These are phyloP conservation scores for Nansenia antarctica DNA, from an alignment of 2,113 vertebrate genomes.

Conservation along the genomic window DNA sequence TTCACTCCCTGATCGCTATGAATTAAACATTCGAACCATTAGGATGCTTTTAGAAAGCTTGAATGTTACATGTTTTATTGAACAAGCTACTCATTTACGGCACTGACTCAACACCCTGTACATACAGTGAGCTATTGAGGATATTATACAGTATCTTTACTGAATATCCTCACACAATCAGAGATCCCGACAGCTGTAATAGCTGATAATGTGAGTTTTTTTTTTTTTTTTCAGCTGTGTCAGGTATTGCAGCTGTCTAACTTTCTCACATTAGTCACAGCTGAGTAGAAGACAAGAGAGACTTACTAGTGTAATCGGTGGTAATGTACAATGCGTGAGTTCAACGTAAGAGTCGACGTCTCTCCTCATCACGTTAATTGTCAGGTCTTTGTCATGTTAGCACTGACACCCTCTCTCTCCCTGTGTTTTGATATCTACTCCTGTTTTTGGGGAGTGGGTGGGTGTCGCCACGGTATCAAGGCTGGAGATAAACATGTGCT, in stretches of 20 bases:
- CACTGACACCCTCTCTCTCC: background rate
- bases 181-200: no score
- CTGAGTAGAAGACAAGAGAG: no score
- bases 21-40: no score
- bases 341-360: background rate
- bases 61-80: background rate
- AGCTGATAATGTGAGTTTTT: no score
- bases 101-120: background rate
- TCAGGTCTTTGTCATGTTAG: background rate
- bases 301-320: no score
- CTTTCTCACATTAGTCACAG: no score
- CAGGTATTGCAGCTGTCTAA: no score
- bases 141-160: background rate
- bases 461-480: slow-evolving; percentile 15
- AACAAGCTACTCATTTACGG: background rate
- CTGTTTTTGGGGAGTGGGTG: slow-evolving; percentile 25
- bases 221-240: no score
- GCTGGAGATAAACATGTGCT: slow-evolving; percentile 44
- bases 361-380: background rate
- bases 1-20: no score
- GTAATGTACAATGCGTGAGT: background rate
- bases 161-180: no score
- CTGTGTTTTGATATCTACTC: slow-evolving; percentile 20
- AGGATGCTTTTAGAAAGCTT: no score
- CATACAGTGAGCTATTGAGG: background rate